Percentiles rank a stretch among this genome's conserved stretches.
These are phyloP conservation scores for Steinernema khuongi DNA, from an alignment of 1,140 invertebrate species.

Conservation along the genomic window DNA sequence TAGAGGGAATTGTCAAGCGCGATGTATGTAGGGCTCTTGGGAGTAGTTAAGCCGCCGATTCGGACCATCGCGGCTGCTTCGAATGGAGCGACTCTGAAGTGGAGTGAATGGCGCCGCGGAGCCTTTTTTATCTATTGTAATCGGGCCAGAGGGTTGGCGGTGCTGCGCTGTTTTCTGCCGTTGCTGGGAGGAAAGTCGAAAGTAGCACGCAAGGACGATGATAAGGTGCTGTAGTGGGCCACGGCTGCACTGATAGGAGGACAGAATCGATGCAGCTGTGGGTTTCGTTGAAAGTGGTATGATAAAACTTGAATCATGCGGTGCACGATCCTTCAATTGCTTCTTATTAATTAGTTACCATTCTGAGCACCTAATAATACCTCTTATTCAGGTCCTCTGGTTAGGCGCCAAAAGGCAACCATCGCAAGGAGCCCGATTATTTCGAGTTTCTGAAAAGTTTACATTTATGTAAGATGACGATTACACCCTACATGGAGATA, in stretches of 20 bases:
- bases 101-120: constrained; percentile 2
- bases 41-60: neutral
- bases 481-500: no score
- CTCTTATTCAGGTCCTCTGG: no score
- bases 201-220: neutral
- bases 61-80: neutral
- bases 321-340: no score
- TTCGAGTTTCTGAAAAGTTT: no score
- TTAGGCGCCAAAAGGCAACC: no score
- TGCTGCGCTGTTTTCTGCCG: neutral
- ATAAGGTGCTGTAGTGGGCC: neutral
- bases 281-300: neutral
- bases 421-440: no score
- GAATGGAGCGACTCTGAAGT: neutral
- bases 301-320: neutral
- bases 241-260: neutral
- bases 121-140: neutral
- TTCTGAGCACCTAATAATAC: no score
- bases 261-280: neutral
- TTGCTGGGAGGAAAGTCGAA: neutral
- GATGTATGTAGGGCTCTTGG: neutral
- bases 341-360: no score
- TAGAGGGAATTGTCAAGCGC: neutral
- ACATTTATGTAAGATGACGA: neutral
- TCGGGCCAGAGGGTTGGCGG: neutral